phyloP scores from a whole-genome alignment of 2,888 invertebrate genomes.

The Bugulina stolonifera region DNA sequence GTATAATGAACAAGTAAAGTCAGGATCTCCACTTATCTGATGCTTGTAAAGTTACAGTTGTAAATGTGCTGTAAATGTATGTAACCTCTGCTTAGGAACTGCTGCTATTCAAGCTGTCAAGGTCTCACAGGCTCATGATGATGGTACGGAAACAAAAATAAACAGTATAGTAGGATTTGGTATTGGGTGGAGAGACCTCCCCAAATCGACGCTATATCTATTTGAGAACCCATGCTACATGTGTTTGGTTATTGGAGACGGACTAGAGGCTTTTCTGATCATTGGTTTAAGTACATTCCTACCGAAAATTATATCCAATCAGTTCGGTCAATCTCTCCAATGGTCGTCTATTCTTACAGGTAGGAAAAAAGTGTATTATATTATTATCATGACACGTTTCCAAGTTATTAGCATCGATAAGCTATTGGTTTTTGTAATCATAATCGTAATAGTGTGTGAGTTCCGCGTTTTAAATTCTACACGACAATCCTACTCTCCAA shows the following conservation, averaged over 20 bases:
- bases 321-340: constrained; percentile 30
- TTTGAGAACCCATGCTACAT: constrained; percentile 32
- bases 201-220: constrained; percentile 18
- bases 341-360: constrained; percentile 32
- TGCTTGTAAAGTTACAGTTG: too few relatives aligned
- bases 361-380: too few relatives aligned
- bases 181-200: not conserved
- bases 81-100: too few relatives aligned
- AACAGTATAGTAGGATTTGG: not conserved
- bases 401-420: too few relatives aligned
- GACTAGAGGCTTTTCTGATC: constrained; percentile 30
- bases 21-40: too few relatives aligned
- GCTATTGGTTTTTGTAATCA: too few relatives aligned
- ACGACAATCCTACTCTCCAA: too few relatives aligned
- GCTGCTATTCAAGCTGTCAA: constrained; percentile 28
- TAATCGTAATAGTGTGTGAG: too few relatives aligned
- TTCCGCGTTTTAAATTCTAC: too few relatives aligned
- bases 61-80: too few relatives aligned
- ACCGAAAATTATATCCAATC: constrained; percentile 32
- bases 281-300: constrained; percentile 33
- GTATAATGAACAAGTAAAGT: too few relatives aligned
- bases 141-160: constrained; percentile 24
- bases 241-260: constrained; percentile 29
- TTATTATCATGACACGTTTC: too few relatives aligned
- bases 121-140: constrained; percentile 30